These are phyloP conservation scores for Bembecia ichneumoniformis DNA, from an alignment of 2,888 invertebrate genomes.

Conservation along the genomic window DNA sequence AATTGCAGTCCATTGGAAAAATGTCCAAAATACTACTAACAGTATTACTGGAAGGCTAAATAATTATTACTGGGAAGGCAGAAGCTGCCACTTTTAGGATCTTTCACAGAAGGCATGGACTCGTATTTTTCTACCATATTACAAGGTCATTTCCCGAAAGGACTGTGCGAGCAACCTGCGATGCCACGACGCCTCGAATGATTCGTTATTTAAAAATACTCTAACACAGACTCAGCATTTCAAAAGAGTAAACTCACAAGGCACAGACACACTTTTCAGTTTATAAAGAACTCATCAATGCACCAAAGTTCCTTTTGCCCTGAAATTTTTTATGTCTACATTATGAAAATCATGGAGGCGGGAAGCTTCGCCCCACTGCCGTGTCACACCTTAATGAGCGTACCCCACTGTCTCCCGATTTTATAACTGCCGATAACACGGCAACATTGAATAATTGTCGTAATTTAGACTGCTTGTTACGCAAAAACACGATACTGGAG, in stretches of 20 bases:
- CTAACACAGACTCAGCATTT: not conserved
- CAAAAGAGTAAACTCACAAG: not conserved
- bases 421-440: slow-evolving; percentile 65
- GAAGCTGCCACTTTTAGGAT: too few species aligned
- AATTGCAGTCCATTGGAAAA: too few species aligned
- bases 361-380: slow-evolving; percentile 11
- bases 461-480: slow-evolving; percentile 64
- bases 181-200: too few species aligned
- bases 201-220: too few species aligned
- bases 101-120: too few species aligned
- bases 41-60: too few species aligned
- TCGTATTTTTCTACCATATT: too few species aligned
- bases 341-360: slow-evolving; percentile 16
- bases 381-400: slow-evolving; percentile 16
- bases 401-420: slow-evolving; percentile 21
- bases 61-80: too few species aligned
- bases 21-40: too few species aligned
- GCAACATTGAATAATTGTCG: slow-evolving; percentile 69
- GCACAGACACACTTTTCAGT: too few species aligned
- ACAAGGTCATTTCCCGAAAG: too few species aligned
- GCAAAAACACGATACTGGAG: slow-evolving; percentile 51
- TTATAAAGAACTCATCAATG: slow-evolving; percentile 4
- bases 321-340: slow-evolving; percentile 21
- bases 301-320: slow-evolving; percentile 13
- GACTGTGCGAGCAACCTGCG: too few species aligned